A percentile compares a stretch with the other conserved stretches of the same genome.
Conservation (phyloP, 2,797 vertebrate species). For the Sebastes minor region DNA sequence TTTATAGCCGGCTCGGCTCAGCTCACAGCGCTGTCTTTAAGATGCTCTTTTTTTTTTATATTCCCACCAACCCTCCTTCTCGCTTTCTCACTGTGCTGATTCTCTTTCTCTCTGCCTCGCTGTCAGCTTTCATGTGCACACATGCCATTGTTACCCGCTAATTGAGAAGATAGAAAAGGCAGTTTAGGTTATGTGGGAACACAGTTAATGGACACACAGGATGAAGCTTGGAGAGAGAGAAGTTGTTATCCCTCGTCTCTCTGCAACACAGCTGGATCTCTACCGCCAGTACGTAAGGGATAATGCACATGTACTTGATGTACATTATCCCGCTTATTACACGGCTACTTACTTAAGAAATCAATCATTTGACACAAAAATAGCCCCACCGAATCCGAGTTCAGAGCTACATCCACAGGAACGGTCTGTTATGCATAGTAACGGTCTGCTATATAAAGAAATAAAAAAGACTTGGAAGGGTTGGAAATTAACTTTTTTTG, state of each 20-base stretch:
- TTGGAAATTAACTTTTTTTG: no score
- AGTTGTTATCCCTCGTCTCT: background rate
- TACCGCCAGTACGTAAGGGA: background rate
- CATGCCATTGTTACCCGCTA: slow-evolving; percentile 3
- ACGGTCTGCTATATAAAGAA: no score
- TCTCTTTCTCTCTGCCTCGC: background rate
- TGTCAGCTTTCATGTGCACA: slow-evolving; percentile 22
- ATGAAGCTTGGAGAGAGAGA: background rate
- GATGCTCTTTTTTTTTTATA: slow-evolving; percentile 31
- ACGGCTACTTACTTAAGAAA: no score
- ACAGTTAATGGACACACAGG: background rate
- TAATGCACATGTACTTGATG: no score
- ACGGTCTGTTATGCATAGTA: no score
- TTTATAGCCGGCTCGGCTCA: slow-evolving; percentile 64
- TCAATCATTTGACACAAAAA: no score
- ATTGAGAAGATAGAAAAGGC: slow-evolving; percentile 9
- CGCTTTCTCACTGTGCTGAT: slow-evolving; percentile 14
- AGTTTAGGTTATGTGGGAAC: slow-evolving; percentile 2
- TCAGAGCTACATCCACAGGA: no score
- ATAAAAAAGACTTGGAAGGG: no score
- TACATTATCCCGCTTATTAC: no score
- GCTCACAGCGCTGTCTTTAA: slow-evolving; percentile 48
- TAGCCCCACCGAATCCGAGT: no score
- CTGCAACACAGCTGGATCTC: background rate
- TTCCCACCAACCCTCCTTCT: slow-evolving; percentile 21